These are phyloP conservation scores for Cyphomyrus discorhynchus DNA, from an alignment of 2,113 vertebrate species.

Conservation along the genomic window DNA sequence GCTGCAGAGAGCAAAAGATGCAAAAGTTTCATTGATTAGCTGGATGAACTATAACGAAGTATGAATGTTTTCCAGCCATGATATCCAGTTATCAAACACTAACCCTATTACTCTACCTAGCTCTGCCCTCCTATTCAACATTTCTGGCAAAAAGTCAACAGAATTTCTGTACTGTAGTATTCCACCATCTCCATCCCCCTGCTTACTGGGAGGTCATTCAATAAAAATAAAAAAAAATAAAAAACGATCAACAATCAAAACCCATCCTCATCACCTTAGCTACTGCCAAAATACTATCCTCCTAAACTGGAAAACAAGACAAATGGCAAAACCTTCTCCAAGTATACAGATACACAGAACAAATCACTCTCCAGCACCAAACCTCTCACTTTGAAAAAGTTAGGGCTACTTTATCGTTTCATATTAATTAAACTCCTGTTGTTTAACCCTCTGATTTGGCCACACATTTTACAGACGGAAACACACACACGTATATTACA, in stretches of 20 bases:
- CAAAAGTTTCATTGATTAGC: neutral
- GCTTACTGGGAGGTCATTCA: neutral
- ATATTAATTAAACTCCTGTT: neutral
- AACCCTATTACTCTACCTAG: neutral
- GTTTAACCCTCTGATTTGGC: neutral
- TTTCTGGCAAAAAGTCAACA: neutral
- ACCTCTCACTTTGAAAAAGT: neutral
- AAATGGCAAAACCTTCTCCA: neutral
- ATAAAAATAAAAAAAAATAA: neutral
- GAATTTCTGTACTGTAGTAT: neutral
- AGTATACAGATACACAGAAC: neutral
- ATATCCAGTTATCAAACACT: neutral
- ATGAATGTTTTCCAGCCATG: neutral
- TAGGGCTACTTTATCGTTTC: neutral
- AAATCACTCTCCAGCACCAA: neutral
- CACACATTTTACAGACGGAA: neutral
- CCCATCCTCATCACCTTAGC: neutral
- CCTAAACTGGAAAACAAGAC: neutral
- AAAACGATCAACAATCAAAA: neutral
- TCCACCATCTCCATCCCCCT: neutral
- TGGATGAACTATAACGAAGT: neutral
- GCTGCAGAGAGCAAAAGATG: slow-evolving; percentile 47
- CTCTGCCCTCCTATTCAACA: neutral
- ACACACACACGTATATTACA: neutral
- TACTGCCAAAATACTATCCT: neutral